Evolutionary conservation across 2,797 vertebrate genomes (phyloP).

Genomic region (Brotula barbata): DNA sequence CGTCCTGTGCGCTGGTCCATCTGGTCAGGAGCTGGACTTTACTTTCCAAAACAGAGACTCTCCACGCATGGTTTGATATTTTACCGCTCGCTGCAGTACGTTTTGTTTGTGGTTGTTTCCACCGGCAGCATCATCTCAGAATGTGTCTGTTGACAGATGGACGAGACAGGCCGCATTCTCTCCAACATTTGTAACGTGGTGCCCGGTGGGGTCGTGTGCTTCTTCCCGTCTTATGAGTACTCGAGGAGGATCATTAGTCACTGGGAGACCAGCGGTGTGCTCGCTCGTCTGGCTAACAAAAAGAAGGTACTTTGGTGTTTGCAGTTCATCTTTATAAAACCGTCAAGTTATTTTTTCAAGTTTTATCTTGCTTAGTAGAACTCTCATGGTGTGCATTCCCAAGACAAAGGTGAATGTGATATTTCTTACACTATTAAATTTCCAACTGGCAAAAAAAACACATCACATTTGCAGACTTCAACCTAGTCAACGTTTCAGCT

Average conservation of each 20-base stretch:
- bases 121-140: neutral
- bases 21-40: slow-evolving; percentile 92
- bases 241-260: slow-evolving; percentile 82
- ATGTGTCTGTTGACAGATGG: slow-evolving; percentile 81
- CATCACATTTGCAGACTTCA: no score
- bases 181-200: slow-evolving; percentile 91
- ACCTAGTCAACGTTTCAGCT: no score
- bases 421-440: no score
- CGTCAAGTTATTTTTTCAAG: neutral
- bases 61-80: slow-evolving; percentile 83
- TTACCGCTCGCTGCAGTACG: neutral
- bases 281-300: slow-evolving; percentile 82
- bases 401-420: no score
- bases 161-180: slow-evolving; percentile 89
- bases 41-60: slow-evolving; percentile 90
- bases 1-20: slow-evolving; percentile 88
- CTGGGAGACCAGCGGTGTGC: slow-evolving; percentile 86
- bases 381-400: no score
- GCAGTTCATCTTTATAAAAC: neutral
- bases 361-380: neutral
- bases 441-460: no score
- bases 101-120: neutral
- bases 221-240: slow-evolving; percentile 95
- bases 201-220: slow-evolving; percentile 92
- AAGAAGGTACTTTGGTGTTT: slow-evolving; percentile 83